phyloP scores from a whole-genome alignment of 2,888 invertebrate species.

The Notodonta dromedarius region DNA sequence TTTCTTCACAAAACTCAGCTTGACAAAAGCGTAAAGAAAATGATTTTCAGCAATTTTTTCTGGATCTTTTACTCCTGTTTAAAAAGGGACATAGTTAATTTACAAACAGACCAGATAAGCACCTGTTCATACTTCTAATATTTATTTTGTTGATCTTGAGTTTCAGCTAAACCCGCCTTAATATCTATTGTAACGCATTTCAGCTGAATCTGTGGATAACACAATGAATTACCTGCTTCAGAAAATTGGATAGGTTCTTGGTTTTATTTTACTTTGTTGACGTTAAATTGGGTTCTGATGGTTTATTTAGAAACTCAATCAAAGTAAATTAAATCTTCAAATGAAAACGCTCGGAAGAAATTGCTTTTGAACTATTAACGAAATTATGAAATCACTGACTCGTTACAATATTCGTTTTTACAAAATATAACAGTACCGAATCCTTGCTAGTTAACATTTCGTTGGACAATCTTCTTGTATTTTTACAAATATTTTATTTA shows the following conservation, averaged over 20 bases:
- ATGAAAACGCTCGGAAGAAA: slow-evolving; percentile 17
- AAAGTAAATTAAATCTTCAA: slow-evolving; percentile 23
- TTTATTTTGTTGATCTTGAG: slow-evolving; percentile 55
- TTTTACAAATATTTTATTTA: too few relatives aligned
- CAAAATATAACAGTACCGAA: too few relatives aligned
- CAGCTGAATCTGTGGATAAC: too few relatives aligned
- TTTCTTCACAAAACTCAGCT: slow-evolving; percentile 39
- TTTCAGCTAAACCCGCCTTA: slow-evolving; percentile 47
- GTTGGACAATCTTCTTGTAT: too few relatives aligned
- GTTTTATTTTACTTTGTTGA: slow-evolving; percentile 22
- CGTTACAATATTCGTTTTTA: too few relatives aligned
- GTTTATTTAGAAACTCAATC: too few relatives aligned
- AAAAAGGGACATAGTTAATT: slow-evolving; percentile 60
- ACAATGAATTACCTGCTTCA: slow-evolving; percentile 28
- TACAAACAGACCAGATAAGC: slow-evolving; percentile 57
- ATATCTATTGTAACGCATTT: too few relatives aligned
- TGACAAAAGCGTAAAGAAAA: slow-evolving; percentile 37
- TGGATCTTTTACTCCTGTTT: slow-evolving; percentile 58
- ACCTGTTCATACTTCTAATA: slow-evolving; percentile 51
- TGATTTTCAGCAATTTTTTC: slow-evolving; percentile 36
- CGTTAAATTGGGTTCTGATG: slow-evolving; percentile 21
- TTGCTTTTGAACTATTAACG: too few relatives aligned
- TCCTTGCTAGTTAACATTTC: too few relatives aligned
- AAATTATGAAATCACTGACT: too few relatives aligned
- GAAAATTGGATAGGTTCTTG: slow-evolving; percentile 13